Evolutionary conservation across 2,888 invertebrate species (phyloP), one percentile per base, ranked within the genome.

Genomic region (Pyrochroa serraticornis): DNA sequence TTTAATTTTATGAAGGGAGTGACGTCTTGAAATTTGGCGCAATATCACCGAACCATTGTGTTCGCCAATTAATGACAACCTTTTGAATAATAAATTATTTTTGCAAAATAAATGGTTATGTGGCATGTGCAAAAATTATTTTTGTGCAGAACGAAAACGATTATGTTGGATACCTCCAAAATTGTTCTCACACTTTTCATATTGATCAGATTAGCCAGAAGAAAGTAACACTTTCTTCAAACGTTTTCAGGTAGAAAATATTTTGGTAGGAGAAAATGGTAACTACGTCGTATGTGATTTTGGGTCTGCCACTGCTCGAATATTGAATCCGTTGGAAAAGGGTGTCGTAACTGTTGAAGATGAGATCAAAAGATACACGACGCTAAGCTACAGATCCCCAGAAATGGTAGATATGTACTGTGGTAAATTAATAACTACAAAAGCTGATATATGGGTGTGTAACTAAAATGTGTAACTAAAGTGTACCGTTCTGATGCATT

Each of bases 351-450:
- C 81, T 12, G 88, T 92, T n/a, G 91, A 92, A 74, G 92, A 93
- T 70, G 93, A 93, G 79, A 89, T 93, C 64, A 89, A 91, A 78
- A 85, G 90, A 74, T 95, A 95, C 77, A 95, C 95, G 6, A 95
- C 95, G 0, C 82, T 95, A 47, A 91, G 93, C 64, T 95, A 95
- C 77, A 84, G 95, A 70, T 83, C 95, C 8, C 95, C 95, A 2
- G 95, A 95, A 83, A 96, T 95, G 95, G 88, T 96, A 33, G 94
- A 96, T 79, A 84, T 96, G 73, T 95, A 94, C 77, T 84, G 85
- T 62, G 91, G 91, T 35, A 89, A 89, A 79, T 81, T 87, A 43
- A 93, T 96, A 64, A 91, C 92, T 30, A 92, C 90, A 33, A 93
- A 93, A 80, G 86, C 92, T 38, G 94, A 94, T 82, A 91, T 94